Base-by-base conservation (phyloP, 1,140 invertebrate genomes). In the Scaptomyza montana region DNA sequence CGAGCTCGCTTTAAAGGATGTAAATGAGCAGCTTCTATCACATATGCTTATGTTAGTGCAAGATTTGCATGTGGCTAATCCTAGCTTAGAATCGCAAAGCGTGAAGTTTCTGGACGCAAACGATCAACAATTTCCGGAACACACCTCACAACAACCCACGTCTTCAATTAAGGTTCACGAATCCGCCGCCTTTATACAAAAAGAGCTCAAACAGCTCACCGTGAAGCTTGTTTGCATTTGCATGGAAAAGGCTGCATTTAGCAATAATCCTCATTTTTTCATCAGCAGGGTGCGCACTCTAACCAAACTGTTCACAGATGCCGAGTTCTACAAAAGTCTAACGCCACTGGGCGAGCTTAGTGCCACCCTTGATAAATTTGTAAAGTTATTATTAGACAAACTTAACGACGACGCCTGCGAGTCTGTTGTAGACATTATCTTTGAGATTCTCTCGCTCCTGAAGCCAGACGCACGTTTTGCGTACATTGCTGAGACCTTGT, bases 391-490 rank as follows among this genome's bases (percentile, higher is more conserved):
- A 91, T 80, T 95, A 28, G 78, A 80, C 3, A 80, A 90, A 43
- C 7, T 74, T 8, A 89, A 90, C 30, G 80, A 90, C 8, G 90
- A 93, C 12, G 79, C 92, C 47, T 92, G 86, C 6, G 93, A 94
- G 46, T 74, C 87, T 59, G 74, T 94, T 3, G 87, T 95, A 6
- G 93, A 94, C 77, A 92, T 96, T 13, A 93, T 94, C 63, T 95
- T 95, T 78, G 92, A 92, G 61, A 82, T 95, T 30, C 89, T 95
- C 12, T 93, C 91, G 41, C 93, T 94, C 72, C 80, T 94, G 54
- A 76, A 92, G 49, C 77, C 92, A 19, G 70, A 80, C 2, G 92
- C 94, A 36, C 93, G 94, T 69, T 78, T 93, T 53, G 77, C 78
- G 10, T 91, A 95, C 45, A 91, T 95, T 54, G 80, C 93, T 43